Conservation (phyloP, 92 coral and sea anemone species). For the Paramuricea clavata region DNA sequence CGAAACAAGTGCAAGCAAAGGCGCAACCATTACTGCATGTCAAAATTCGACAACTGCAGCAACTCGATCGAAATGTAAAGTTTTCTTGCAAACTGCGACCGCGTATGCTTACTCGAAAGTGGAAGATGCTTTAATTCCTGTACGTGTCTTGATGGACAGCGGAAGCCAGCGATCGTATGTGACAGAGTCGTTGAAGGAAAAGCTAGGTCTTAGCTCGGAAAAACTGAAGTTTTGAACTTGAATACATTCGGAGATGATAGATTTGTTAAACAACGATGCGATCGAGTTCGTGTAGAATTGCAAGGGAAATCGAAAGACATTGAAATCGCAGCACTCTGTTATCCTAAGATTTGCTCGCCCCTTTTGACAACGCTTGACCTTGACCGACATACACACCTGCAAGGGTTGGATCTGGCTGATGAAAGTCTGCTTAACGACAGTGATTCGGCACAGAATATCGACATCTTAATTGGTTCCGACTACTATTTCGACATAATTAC, state of each 20-base stretch:
- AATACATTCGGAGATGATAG: slow-evolving; percentile 49
- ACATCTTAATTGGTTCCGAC: not conserved
- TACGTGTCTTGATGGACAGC: not conserved
- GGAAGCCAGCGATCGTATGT: not conserved
- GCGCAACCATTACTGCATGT: too few relatives aligned
- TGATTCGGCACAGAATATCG: not conserved
- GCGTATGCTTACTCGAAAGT: not conserved
- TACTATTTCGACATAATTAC: not conserved
- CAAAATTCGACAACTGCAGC: too few relatives aligned
- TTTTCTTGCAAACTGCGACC: not conserved
- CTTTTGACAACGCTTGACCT: not conserved
- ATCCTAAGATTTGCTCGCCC: not conserved
- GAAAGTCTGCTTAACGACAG: not conserved
- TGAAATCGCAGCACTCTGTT: not conserved
- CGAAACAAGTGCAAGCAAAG: not conserved
- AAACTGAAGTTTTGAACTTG: slow-evolving; percentile 44
- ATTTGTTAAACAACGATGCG: slow-evolving; percentile 46
- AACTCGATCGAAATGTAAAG: not conserved
- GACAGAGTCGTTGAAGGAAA: not conserved
- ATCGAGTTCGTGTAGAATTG: not conserved
- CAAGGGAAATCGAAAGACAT: not conserved
- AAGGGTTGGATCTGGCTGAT: not conserved
- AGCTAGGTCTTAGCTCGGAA: slow-evolving; percentile 47
- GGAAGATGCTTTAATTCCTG: not conserved
- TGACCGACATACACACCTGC: not conserved